A percentile compares a stretch with the other conserved stretches of the same genome.
These are phyloP conservation scores for Cyphomyrmex costatus DNA, from an alignment of 1,140 invertebrate species.

Conservation along the genomic window DNA sequence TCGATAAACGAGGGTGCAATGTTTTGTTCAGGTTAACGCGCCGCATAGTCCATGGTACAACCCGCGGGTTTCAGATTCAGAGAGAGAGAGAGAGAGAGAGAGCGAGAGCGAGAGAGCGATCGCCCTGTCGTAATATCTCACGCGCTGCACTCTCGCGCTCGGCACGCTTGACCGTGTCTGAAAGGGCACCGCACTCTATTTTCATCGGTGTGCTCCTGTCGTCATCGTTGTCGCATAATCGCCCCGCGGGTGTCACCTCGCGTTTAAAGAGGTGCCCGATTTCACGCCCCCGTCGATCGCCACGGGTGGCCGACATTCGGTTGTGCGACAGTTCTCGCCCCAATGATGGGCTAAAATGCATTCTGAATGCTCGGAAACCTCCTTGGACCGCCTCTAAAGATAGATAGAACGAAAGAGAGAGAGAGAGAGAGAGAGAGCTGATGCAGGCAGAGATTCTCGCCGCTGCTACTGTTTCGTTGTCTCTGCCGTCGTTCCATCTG, in stretches of 20 bases:
- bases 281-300: conserved; percentile 82
- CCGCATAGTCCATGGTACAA: neutral
- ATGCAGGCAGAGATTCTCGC: conserved; percentile 19
- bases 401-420: conserved; percentile 1
- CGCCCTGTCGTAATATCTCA: conserved; percentile 43
- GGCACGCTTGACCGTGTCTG: conserved; percentile 68
- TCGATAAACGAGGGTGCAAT: neutral
- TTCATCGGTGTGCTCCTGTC: conserved; percentile 21
- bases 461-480: conserved; percentile 12
- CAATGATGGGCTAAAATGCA: conserved; percentile 48
- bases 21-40: conserved; percentile 30
- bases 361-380: conserved; percentile 64
- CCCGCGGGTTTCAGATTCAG: conserved; percentile 36
- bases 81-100: neutral
- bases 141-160: conserved; percentile 33
- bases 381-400: conserved; percentile 36
- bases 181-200: conserved; percentile 67
- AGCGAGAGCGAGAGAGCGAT: too few species aligned
- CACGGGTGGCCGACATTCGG: conserved; percentile 76
- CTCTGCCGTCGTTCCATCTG: conserved; percentile 44
- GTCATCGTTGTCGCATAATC: conserved; percentile 73
- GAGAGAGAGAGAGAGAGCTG: conserved; percentile 25
- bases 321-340: conserved; percentile 63
- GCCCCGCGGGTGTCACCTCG: conserved; percentile 82
- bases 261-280: conserved; percentile 80